A percentile compares a stretch with the other conserved stretches of the same genome.
These are phyloP conservation scores for Narcine bancroftii DNA, from an alignment of 2,113 vertebrate genomes.

Conservation along the genomic window DNA sequence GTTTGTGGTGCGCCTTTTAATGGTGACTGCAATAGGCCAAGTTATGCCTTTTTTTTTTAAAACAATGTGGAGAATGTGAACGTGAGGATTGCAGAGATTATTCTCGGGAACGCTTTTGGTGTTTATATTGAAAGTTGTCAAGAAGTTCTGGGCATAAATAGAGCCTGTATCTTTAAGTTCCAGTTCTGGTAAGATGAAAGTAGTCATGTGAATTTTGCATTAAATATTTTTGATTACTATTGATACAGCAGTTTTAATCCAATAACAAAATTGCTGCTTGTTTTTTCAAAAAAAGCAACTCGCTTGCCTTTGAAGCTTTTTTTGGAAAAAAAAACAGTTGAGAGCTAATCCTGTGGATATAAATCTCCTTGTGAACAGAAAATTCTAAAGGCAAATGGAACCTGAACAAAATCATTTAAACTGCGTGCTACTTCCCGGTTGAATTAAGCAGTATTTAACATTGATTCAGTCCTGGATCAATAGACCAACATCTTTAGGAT, in stretches of 20 bases:
- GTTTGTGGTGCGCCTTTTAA: neutral
- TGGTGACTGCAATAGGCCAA: neutral
- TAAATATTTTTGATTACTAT: slow-evolving; percentile 10
- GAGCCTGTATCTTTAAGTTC: neutral
- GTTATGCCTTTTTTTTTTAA: neutral
- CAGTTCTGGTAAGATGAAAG: neutral
- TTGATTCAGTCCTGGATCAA: neutral
- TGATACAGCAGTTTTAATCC: neutral
- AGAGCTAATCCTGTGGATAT: neutral
- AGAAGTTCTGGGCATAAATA: neutral
- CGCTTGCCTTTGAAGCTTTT: neutral
- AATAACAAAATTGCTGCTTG: neutral
- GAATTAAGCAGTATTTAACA: slow-evolving; percentile 14
- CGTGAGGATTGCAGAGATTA: neutral
- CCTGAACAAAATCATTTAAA: neutral
- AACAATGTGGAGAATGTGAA: neutral
- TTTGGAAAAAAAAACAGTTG: neutral
- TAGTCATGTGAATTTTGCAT: neutral
- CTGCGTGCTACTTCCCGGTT: neutral
- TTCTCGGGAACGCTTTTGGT: neutral
- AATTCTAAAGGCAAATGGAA: neutral
- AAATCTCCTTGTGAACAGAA: neutral
- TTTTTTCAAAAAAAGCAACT: neutral
- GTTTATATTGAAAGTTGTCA: neutral
- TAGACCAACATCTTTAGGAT: neutral